Percentiles rank a stretch among this genome's conserved stretches.
Evolutionary conservation across 2,888 invertebrate species (phyloP).

Genomic region (Lycocerus yunnanus): DNA sequence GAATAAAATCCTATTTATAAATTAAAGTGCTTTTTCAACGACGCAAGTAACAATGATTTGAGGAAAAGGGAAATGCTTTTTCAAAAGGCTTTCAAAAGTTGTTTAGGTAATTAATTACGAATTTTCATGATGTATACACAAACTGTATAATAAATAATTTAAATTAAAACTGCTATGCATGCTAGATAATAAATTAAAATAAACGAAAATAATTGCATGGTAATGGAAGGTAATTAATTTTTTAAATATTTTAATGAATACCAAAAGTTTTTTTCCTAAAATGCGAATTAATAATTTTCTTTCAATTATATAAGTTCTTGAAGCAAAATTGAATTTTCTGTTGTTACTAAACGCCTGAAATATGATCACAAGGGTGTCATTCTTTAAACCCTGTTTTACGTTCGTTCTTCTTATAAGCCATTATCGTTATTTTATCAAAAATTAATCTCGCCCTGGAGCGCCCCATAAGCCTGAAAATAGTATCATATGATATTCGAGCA

Average conservation of each 20-base stretch:
- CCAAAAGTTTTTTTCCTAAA: neutral
- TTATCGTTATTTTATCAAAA: constrained; percentile 6
- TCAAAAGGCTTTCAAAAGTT: neutral
- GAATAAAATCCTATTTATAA: neutral
- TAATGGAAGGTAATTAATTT: neutral
- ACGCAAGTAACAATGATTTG: neutral
- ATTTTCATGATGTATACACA: neutral
- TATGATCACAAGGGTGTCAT: neutral
- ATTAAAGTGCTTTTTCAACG: neutral
- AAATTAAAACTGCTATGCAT: neutral
- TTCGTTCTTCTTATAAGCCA: neutral
- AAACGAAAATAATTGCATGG: neutral
- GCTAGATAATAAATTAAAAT: neutral
- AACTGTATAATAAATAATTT: neutral
- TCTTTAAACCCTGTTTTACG: constrained; percentile 3
- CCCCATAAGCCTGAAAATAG: neutral
- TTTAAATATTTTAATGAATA: neutral
- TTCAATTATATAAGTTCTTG: neutral
- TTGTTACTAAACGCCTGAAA: neutral
- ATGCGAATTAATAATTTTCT: neutral
- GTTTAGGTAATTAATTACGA: neutral
- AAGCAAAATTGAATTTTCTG: neutral
- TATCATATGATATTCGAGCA: constrained; percentile 2
- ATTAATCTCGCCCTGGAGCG: constrained; percentile 8
- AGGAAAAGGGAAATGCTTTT: neutral